Base-by-base conservation (phyloP, 2,113 vertebrate species). In the Copsychus sechellarum region DNA sequence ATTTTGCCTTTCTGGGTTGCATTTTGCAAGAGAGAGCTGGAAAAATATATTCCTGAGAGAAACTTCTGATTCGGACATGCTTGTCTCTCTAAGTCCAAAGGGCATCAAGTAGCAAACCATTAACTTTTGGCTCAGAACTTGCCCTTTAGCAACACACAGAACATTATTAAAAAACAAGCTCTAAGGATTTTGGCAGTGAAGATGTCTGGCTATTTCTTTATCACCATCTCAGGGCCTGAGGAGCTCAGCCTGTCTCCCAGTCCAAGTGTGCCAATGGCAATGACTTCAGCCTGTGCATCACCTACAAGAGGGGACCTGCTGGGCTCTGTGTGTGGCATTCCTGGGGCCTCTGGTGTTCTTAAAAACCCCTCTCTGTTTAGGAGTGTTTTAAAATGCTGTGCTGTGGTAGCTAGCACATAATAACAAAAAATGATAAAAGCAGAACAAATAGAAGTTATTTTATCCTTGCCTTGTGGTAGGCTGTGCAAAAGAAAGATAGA, bases 191-290 rank as follows among this genome's bases (percentile, higher is more conserved):
- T 64, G 22, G 40, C 33, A 8, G 11, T 66, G 54, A 82, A 81
- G 64, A 61, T 34, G 34, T 65, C 67, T 66, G 65, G 15, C 57
- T 36, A 36, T 38, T 86, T n/a, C 64, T 62, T 87, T 82, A 93
- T 94, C 78, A 69, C 51, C 43, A 21, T 40, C 58, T 87, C 40
- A 50, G 79, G 43, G 34, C 29, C 48, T n/a, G 64, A 92, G 65
- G 70, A 94, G 45, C 78, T 62, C 81, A 43, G 81, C 19, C 48
- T 70, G 50, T 20, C 47, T 94, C 69, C 50, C 31, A 14, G 2
- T 19, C 33, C 0, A 0, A 23, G 24, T 1, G 3, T 10, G 19
- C 48, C 31, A 0, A 4, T 8, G 29, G 69, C 34, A 6, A 1
- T 2, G 14, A 48, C n/a, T 79, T 62, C 79, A 80, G 26, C 51